These are phyloP conservation scores for Sciaenops ocellatus DNA, from an alignment of 2,797 vertebrate genomes.

Conservation along the genomic window DNA sequence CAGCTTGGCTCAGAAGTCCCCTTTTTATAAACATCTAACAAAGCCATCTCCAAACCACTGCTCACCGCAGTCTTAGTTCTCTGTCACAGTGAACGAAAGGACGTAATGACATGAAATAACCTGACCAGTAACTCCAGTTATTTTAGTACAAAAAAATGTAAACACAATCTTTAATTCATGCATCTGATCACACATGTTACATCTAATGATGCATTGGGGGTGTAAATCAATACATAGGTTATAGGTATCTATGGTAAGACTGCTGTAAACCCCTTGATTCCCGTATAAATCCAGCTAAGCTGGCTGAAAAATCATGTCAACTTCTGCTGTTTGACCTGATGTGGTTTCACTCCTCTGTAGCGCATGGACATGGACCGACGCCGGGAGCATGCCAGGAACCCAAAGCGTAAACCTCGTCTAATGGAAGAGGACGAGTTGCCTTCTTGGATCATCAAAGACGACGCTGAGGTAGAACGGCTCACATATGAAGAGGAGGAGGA, in stretches of 20 bases:
- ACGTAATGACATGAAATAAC: neutral
- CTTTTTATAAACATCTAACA: neutral
- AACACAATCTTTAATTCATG: neutral
- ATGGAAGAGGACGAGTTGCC: constrained; percentile 99
- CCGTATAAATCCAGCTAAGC: too few relatives aligned
- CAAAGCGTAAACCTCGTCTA: constrained; percentile 94
- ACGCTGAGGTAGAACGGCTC: constrained; percentile 96
- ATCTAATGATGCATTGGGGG: too few relatives aligned
- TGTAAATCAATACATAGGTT: too few relatives aligned
- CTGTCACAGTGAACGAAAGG: neutral
- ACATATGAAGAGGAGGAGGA: constrained; percentile 98
- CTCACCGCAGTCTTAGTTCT: neutral
- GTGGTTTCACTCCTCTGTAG: constrained; percentile 69
- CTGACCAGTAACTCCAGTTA: neutral
- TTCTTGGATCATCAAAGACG: constrained; percentile 98
- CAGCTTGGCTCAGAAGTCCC: neutral
- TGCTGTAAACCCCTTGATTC: too few relatives aligned
- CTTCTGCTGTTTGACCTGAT: neutral
- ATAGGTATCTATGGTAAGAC: too few relatives aligned
- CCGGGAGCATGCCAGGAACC: constrained; percentile 95
- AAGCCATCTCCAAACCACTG: neutral
- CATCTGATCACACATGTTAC: too few relatives aligned
- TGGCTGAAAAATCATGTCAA: too few relatives aligned
- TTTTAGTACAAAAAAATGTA: neutral
- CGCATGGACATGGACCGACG: constrained; percentile 98